A percentile compares a stretch with the other conserved stretches of the same genome.
Evolutionary conservation across 2,888 invertebrate genomes (phyloP).

Genomic region (Lomographa bimaculata): DNA sequence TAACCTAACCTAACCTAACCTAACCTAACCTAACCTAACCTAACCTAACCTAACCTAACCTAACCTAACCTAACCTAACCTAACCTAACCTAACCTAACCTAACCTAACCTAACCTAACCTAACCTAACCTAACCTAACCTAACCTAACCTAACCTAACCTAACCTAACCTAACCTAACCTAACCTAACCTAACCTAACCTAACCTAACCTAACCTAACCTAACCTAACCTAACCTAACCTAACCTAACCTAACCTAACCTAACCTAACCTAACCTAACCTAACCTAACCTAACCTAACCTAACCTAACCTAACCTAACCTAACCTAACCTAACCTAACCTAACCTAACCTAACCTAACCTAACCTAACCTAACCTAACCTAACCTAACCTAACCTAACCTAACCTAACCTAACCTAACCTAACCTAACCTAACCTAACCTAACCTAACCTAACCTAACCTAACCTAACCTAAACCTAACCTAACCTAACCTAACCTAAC

Average conservation of each 20-base stretch:
- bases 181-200: conserved; percentile 30
- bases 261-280: conserved; percentile 14
- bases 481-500: conserved; percentile 26
- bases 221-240: conserved; percentile 29
- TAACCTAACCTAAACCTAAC: conserved; percentile 28
- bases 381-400: conserved; percentile 24
- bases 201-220: conserved; percentile 23
- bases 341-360: conserved; percentile 30
- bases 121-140: too few relatives aligned
- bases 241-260: conserved; percentile 24
- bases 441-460: conserved; percentile 35
- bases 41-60: conserved; percentile 31
- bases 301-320: conserved; percentile 16
- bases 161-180: conserved; percentile 29
- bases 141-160: conserved; percentile 30
- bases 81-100: conserved; percentile 32
- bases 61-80: conserved; percentile 34
- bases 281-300: conserved; percentile 17
- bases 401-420: conserved; percentile 30
- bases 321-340: conserved; percentile 28
- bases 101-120: conserved; percentile 35
- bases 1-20: conserved; percentile 30
- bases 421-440: conserved; percentile 25
- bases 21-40: conserved; percentile 29
- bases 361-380: conserved; percentile 24